A percentile compares a stretch with the other conserved stretches of the same genome.
phyloP scores from a whole-genome alignment of 2,113 vertebrate genomes.

The Lonchura striata region DNA sequence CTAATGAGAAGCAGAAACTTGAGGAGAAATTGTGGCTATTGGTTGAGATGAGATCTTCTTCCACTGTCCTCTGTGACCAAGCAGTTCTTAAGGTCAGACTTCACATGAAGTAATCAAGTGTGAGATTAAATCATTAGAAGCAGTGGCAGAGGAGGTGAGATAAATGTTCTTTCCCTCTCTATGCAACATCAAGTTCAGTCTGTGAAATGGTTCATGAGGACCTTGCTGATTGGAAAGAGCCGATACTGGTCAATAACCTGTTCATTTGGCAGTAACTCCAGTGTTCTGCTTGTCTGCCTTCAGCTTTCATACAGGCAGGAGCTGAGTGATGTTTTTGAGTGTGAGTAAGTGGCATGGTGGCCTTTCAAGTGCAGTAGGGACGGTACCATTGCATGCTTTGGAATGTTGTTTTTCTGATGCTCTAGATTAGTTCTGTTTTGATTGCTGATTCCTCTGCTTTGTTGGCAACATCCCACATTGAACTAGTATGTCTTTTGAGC shows the following conservation, averaged over 20 bases:
- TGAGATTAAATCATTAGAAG: conserved; percentile 14
- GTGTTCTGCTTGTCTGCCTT: not conserved
- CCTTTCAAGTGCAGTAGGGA: not conserved
- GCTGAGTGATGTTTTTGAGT: not conserved
- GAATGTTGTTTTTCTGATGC: not conserved
- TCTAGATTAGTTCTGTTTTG: not conserved
- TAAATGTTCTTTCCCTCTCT: not conserved
- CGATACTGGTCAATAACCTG: not conserved
- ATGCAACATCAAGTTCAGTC: not conserved
- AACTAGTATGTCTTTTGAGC: not conserved
- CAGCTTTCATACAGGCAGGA: not conserved
- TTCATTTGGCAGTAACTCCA: not conserved
- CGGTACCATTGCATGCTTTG: not conserved
- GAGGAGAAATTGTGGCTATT: not conserved
- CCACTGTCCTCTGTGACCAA: not conserved
- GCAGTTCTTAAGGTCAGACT: not conserved
- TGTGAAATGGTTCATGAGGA: not conserved
- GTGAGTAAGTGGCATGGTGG: not conserved
- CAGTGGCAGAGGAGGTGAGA: not conserved
- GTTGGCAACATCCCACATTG: not conserved
- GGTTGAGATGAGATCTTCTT: not conserved
- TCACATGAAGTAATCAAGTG: not conserved
- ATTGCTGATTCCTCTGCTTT: not conserved
- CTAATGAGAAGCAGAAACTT: not conserved
- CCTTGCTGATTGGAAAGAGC: not conserved